Evolutionary conservation across 1,140 invertebrate genomes (phyloP), one percentile per base, ranked within the genome.

Genomic region (Achatina immaculata): DNA sequence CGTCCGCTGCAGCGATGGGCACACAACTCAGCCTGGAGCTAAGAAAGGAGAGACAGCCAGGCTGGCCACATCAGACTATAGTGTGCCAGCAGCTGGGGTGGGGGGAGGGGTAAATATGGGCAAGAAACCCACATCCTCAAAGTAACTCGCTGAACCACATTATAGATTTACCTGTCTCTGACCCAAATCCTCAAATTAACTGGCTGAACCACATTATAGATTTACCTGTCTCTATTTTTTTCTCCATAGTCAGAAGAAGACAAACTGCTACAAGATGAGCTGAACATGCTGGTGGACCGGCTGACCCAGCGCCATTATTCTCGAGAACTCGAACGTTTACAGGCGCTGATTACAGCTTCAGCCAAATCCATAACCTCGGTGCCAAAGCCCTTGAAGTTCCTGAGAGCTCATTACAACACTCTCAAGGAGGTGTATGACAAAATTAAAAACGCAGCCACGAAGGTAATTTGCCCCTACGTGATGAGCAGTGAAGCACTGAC

Each of bases 331-430:
- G 96, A 99, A 91, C 95, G 95, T 87, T 92, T 99, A 81, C 93
- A 95, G 40, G 95, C 94, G 82, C 93, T 97, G 83, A 99, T 99
- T 82, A 93, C 96, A 81, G 96, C 97, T 9, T 99, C 98, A 0
- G 99, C 99, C 1, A 99, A 98, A 28, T 99, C 98, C 0, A 99
- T 99, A 98, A 99, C 99, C 16, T 99, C 97, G 84, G 98, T 99
- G 21, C 99, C 98, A 11, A 99, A 99, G 91, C 99, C 99, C 0
- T 89, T 99, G 11, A 99, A 99, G 91, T 99, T 99, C 90, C 95
- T 99, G 92, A 94, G 96, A 81, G 95, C 95, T 21, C 97, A 99
- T 91, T 99, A 98, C 92, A 95, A 95, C 34, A 95, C 95, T 3
- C 94, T 99, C 92, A 99, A 99, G 91, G 91, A 94, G 71, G 94